Evolutionary conservation across 2,888 invertebrate species (phyloP), one percentile per base, ranked within the genome.

Genomic region (Spisula solida): DNA sequence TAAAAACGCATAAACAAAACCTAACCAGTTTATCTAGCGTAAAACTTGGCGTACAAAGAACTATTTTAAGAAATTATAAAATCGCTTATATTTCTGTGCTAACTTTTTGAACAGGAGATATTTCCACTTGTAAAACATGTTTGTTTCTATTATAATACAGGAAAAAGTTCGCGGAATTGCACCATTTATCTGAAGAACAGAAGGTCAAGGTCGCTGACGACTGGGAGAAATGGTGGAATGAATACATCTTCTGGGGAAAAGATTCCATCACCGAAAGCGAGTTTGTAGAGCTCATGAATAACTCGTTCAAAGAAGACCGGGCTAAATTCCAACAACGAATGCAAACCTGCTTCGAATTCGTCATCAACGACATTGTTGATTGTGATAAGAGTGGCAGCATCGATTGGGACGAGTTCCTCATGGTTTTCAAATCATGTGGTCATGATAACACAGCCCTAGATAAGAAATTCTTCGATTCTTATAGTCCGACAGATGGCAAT

Each of bases 211-310:
- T 75, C 0, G 70, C 70, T 25, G 55, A 78, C 16, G 6, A 41
- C 55, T 78, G 90, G 88, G 82, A 87, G 25, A 79, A 78, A 47
- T 92, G 92, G 92, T 92, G 92, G 92, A 86, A 83, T 41, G 87
- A 81, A 0, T 92, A 90, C 80, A 92, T 92, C 51, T 88, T 90
- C 41, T 85, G 75, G 20, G 81, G 47, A 1, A 81, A 86, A 56
- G 79, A 78, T 47, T 55, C 88, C 6, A 86, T 88, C 10, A 88
- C 88, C 60, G 66, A 83, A 4, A 70, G 86, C 25, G 82, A 60
- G 12, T 92, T 92, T 66, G 25, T 92, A 12, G 47, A 47, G 1
- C n/a, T 56, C 47, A 51, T 89, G 25, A 48, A 81, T 20, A 81
- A 55, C 16, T 20, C 55, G 5, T 89, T 84, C 81, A 87, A 60